Evolutionary conservation across 2,888 invertebrate species (phyloP).

Genomic region (Drosophila paranaensis): DNA sequence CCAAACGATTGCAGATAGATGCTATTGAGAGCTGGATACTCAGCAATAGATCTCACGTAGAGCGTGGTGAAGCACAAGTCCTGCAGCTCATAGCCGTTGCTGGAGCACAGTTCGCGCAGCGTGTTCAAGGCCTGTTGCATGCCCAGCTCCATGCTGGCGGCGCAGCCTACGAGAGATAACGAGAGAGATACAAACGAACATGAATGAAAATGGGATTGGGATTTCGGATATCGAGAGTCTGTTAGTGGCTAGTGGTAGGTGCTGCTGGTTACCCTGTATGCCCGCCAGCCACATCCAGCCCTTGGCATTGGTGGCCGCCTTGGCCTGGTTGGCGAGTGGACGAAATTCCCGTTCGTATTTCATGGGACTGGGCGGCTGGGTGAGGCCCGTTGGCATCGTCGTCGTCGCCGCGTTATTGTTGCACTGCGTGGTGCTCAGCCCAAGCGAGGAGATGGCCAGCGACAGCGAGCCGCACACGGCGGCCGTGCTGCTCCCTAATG

Average conservation of each 20-base stretch:
- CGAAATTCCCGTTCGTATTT: constrained; percentile 87
- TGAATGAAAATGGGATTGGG: neutral
- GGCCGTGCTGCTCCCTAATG: constrained; percentile 80
- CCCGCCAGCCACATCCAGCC: constrained; percentile 95
- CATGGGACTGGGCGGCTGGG: constrained; percentile 84
- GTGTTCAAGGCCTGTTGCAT: constrained; percentile 90
- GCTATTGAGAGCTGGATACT: constrained; percentile 91
- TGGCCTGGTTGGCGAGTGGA: constrained; percentile 87
- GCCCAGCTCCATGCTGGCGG: constrained; percentile 88
- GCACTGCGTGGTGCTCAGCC: constrained; percentile 72
- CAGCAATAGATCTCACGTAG: constrained; percentile 92
- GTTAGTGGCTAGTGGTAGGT: neutral
- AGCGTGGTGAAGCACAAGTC: constrained; percentile 93
- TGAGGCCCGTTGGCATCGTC: constrained; percentile 51
- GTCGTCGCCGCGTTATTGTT: constrained; percentile 61
- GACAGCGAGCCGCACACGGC: constrained; percentile 83
- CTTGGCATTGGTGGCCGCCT: constrained; percentile 88
- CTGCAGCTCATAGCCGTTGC: constrained; percentile 85
- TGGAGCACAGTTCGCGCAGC: constrained; percentile 86
- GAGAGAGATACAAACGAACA: neutral
- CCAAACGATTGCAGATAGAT: constrained; percentile 91
- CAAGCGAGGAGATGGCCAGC: constrained; percentile 82
- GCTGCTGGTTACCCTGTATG: constrained; percentile 86
- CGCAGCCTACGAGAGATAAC: constrained; percentile 85
- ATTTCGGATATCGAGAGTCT: neutral